Conservation (phyloP, 2,797 vertebrate genomes). For the Rhabdophis nuchalis region DNA sequence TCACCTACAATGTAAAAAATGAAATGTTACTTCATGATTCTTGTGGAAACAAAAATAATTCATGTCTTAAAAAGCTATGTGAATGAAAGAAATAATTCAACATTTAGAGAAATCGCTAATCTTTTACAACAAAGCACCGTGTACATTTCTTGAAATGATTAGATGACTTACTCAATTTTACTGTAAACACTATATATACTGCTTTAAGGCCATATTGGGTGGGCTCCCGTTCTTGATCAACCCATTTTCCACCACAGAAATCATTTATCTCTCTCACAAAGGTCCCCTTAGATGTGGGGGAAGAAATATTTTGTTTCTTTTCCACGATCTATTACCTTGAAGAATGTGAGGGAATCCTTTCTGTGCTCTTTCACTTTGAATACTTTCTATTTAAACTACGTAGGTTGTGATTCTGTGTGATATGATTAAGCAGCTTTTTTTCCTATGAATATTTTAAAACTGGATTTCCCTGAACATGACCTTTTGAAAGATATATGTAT, state of each 20-base stretch:
- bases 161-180: constrained; percentile 58
- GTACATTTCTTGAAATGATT: constrained; percentile 69
- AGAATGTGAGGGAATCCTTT: constrained; percentile 72
- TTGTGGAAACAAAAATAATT: constrained; percentile 47
- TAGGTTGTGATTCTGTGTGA: constrained; percentile 59
- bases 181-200: constrained; percentile 69
- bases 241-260: constrained; percentile 64
- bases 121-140: constrained; percentile 43
- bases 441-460: constrained; percentile 57
- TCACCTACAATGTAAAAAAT: not conserved
- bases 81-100: not conserved
- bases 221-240: constrained; percentile 42
- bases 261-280: constrained; percentile 55
- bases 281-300: constrained; percentile 28
- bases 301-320: constrained; percentile 53
- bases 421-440: constrained; percentile 56
- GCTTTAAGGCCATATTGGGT: constrained; percentile 48
- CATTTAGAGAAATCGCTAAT: constrained; percentile 52
- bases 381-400: constrained; percentile 63
- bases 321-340: constrained; percentile 51
- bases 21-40: constrained; percentile 7
- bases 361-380: constrained; percentile 63
- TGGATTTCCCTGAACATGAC: constrained; percentile 71
- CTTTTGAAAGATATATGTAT: constrained; percentile 59
- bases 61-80: constrained; percentile 24